Evolutionary conservation across 2,113 vertebrate genomes (phyloP).

Genomic region (Camelus dromedarius): DNA sequence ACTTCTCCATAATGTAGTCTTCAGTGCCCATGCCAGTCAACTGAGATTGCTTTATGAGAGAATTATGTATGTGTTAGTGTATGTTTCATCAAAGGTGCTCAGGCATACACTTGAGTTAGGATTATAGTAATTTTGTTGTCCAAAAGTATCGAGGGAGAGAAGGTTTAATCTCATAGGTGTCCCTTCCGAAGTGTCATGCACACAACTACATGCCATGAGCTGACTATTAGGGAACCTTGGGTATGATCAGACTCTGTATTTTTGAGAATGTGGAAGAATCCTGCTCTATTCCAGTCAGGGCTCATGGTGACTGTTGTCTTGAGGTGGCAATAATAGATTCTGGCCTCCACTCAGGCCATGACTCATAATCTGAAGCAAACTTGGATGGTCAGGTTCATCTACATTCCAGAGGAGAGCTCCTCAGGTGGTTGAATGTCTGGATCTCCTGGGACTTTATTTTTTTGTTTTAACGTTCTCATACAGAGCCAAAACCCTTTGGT

Average conservation of each 20-base stretch:
- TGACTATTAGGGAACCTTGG: background rate
- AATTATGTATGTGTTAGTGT: background rate
- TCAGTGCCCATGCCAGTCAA: background rate
- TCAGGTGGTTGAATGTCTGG: background rate
- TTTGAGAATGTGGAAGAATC: background rate
- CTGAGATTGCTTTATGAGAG: background rate
- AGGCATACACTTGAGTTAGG: background rate
- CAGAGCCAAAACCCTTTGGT: background rate
- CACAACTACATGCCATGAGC: background rate
- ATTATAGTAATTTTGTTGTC: conserved; percentile 1
- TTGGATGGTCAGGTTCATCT: background rate
- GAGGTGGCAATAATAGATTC: background rate
- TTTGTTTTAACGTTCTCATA: background rate
- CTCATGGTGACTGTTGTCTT: background rate
- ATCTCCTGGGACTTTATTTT: background rate
- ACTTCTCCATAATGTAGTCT: background rate
- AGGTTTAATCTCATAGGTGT: background rate
- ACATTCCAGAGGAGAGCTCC: background rate
- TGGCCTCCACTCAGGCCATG: background rate
- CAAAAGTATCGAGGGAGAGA: background rate
- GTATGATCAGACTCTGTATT: background rate
- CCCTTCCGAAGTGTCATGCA: background rate
- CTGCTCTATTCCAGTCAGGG: background rate
- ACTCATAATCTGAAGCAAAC: background rate
- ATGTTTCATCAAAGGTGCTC: background rate